Percentiles rank a stretch among this genome's conserved stretches.
These are phyloP conservation scores for Melinopterus prodromus DNA, from an alignment of 2,888 invertebrate species.

Conservation along the genomic window DNA sequence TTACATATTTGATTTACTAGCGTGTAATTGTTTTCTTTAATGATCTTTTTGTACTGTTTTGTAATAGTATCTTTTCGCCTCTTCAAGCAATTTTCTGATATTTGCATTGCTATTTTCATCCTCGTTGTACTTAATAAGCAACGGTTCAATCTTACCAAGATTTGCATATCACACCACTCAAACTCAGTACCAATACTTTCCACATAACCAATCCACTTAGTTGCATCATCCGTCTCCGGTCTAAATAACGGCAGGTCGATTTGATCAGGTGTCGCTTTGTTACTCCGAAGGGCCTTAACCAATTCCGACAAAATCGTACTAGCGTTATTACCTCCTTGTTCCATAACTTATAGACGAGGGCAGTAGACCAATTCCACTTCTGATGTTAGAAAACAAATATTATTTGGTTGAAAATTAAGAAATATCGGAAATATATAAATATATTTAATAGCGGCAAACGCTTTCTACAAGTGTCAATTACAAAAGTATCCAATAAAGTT, in stretches of 20 bases:
- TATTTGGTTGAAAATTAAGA: no score
- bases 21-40: no score
- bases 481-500: no score
- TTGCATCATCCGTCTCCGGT: conserved; percentile 13
- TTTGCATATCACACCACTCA: conserved; percentile 12
- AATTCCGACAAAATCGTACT: not conserved
- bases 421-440: no score
- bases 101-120: no score
- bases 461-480: no score
- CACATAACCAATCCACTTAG: conserved; percentile 7
- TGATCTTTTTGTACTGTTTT: no score
- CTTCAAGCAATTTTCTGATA: no score
- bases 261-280: not conserved
- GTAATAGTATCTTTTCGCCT: no score
- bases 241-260: conserved; percentile 8
- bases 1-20: no score
- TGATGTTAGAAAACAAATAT: conserved; percentile 8
- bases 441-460: no score
- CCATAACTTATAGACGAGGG: not conserved
- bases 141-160: conserved; percentile 4
- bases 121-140: conserved; percentile 36
- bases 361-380: not conserved
- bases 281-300: not conserved
- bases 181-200: conserved; percentile 10
- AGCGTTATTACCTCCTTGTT: not conserved